These are phyloP conservation scores for Argyresthia goedartella DNA, from an alignment of 2,888 invertebrate species.

Conservation along the genomic window DNA sequence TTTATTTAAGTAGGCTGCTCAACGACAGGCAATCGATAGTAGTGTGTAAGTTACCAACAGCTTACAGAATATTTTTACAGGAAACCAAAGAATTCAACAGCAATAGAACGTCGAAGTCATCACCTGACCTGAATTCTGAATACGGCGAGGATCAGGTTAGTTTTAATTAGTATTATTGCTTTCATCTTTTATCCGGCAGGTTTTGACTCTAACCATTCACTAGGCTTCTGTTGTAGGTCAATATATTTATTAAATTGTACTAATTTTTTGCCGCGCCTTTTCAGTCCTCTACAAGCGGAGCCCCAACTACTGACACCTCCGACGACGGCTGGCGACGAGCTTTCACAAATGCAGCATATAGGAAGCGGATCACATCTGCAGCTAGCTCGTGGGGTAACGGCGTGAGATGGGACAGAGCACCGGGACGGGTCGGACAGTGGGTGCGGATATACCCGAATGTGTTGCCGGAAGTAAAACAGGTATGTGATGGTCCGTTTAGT, in stretches of 20 bases:
- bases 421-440: conserved; percentile 80
- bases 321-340: conserved; percentile 61
- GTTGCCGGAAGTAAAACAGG: conserved; percentile 43
- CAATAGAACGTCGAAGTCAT: conserved; percentile 24
- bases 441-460: conserved; percentile 78
- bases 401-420: conserved; percentile 75
- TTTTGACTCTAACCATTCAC: no score
- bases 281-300: conserved; percentile 32
- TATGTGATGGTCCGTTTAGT: no score
- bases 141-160: conserved; percentile 36
- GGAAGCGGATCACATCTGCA: conserved; percentile 36
- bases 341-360: conserved; percentile 50
- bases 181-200: not conserved
- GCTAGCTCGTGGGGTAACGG: conserved; percentile 78
- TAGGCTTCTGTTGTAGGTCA: no score
- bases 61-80: conserved; percentile 20
- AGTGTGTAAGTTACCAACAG: not conserved
- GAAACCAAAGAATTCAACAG: conserved; percentile 33
- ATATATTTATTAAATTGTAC: no score
- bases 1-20: no score
- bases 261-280: conserved; percentile 3
- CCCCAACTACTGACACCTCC: conserved; percentile 30
- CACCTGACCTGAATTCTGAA: conserved; percentile 29
- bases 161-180: not conserved
- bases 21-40: not conserved